Evolutionary conservation across 2,888 invertebrate genomes (phyloP), one percentile per base, ranked within the genome.

Genomic region (Vesta saturnalis): DNA sequence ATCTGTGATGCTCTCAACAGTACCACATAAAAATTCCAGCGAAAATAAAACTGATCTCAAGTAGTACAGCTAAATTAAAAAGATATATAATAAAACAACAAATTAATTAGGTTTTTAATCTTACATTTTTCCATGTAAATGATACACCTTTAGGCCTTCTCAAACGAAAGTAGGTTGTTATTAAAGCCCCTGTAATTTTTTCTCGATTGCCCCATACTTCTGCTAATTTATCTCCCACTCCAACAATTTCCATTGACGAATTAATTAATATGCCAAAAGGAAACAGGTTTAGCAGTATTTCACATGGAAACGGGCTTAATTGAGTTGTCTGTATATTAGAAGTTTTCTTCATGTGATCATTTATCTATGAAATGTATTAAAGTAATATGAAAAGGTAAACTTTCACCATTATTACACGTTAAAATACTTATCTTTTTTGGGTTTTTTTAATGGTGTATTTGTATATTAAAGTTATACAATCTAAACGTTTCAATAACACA

Each of bases 231-330:
- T 91, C 92, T 0, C 97, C 97, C 16, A 91, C 92, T 72, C 91
- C 91, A 1, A 91, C 84, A 56, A 96, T 91, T 69, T 86, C 87
- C 91, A 97, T 91, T 14, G 89, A 86, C 47, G 89, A 87, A 79
- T 94, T 91, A 70, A 96, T 89, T 61, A 95, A 86, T 10, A 96
- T 87, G 10, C 93, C 94, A 80, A 96, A 97, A 0, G 96, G 96
- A 82, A 97, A 97, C 58, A 97, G 85, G 78, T 92, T 90, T 15
- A 95, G 85, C 18, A 94, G 87, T 39, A 94, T 84, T 19, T 88
- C 87, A 59, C 91, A 89, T 0, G 92, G 89, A n/a, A 94, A 90
- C 0, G 91, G 82, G 0, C 90, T 85, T 57, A 92, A 83, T 54
- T 79, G 78, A 23, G 79, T 77, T 5, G 79, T 80, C 67, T 80